A percentile compares a stretch with the other conserved stretches of the same genome.
Conservation (phyloP, 30 jellyfish, hydroid and myxozoan species). For the Cassiopea andromeda region DNA sequence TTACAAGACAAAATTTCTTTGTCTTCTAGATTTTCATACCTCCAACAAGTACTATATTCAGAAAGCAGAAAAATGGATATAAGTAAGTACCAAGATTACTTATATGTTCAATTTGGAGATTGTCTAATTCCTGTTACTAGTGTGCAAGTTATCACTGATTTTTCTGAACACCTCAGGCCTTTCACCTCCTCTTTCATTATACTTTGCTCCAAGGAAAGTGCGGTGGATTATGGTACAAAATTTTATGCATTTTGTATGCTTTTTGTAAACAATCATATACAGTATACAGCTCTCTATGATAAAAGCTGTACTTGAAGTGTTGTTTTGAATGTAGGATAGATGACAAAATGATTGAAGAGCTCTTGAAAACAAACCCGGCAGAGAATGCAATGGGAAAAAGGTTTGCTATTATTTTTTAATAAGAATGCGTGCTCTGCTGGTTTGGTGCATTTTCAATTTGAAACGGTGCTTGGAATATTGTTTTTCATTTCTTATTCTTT, state of each 20-base stretch:
- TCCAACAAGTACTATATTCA: background rate
- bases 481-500: too few relatives aligned
- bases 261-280: too few relatives aligned
- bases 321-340: conserved; percentile 35
- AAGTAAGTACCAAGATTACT: conserved; percentile 12
- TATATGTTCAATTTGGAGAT: too few relatives aligned
- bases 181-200: too few relatives aligned
- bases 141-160: too few relatives aligned
- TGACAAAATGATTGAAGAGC: conserved; percentile 67
- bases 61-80: conserved; percentile 53
- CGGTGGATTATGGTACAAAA: too few relatives aligned
- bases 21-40: conserved; percentile 4
- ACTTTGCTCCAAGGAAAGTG: too few relatives aligned
- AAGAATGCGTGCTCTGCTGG: background rate
- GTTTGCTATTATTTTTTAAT: background rate
- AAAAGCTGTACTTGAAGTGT: background rate
- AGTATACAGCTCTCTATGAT: background rate
- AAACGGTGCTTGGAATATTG: too few relatives aligned
- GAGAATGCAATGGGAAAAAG: conserved; percentile 60
- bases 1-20: background rate
- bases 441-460: too few relatives aligned
- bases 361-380: conserved; percentile 60
- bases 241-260: too few relatives aligned
- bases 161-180: too few relatives aligned
- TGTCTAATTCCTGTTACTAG: too few relatives aligned